Percentiles rank a stretch among this genome's conserved stretches.
phyloP scores from a whole-genome alignment of 2,113 vertebrate species.

The Martes martes region DNA sequence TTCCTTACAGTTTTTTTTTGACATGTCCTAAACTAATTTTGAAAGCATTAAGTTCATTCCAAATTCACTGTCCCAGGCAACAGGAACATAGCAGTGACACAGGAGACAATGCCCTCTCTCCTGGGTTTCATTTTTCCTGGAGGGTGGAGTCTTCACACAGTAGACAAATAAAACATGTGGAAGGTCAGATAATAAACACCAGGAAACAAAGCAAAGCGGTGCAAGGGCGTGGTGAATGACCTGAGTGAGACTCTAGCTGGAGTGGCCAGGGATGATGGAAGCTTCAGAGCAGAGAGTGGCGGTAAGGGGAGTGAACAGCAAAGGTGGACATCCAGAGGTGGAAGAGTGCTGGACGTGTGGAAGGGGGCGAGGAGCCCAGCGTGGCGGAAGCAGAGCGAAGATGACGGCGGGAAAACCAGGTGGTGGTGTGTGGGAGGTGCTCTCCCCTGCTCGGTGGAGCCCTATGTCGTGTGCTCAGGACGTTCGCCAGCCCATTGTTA shows the following conservation, averaged over 20 bases:
- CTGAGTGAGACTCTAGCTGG: neutral
- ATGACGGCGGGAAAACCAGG: neutral
- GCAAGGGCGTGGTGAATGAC: neutral
- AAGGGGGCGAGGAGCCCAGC: neutral
- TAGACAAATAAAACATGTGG: neutral
- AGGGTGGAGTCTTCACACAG: neutral
- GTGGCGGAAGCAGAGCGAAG: neutral
- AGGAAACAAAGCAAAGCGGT: neutral
- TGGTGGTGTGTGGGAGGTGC: neutral
- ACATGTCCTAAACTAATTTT: neutral
- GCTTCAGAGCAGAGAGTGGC: neutral
- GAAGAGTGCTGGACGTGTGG: neutral
- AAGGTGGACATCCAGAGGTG: neutral
- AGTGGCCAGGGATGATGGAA: neutral
- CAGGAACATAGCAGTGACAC: neutral
- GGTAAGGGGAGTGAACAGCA: neutral
- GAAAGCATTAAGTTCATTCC: neutral
- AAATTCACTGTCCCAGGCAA: neutral
- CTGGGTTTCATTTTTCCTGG: neutral
- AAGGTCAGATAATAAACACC: neutral
- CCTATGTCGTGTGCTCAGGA: neutral
- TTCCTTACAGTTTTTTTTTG: conserved; percentile 2
- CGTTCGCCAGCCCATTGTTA: neutral
- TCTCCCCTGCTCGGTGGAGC: neutral
- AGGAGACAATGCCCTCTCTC: neutral